Evolutionary conservation across 2,888 invertebrate species (phyloP), one percentile per base, ranked within the genome.

Genomic region (Polymixis flavicincta): DNA sequence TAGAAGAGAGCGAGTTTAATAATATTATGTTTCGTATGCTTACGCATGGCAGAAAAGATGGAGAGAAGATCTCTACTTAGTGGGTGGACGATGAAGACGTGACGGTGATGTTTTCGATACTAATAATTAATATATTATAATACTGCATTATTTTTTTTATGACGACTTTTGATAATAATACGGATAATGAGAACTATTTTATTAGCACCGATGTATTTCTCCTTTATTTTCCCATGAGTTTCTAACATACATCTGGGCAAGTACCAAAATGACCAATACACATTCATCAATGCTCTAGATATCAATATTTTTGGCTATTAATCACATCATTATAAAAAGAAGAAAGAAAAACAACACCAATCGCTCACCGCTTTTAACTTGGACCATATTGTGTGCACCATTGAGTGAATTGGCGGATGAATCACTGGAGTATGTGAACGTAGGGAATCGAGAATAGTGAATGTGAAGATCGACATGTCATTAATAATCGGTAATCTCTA

Each of bases 371-470:
- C 60, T 84, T 66, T 25, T 54, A 55, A 54, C 57, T 81, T 84
- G 48, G n/a, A 66, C 66, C 75, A 71, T 52, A 25, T 25, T 17
- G 32, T 79, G 71, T n/a, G 74, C 67, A 82, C 71, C 79, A 78
- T 82, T 74, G 48, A 72, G 61, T 80, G 65, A 85, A 85, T 81
- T 71, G 71, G 60, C 75, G 69, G 78, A 85, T 91, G 91, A 91
- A 88, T 90, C 91, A 90, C 79, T 78, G 76, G 76, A 88, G 69
- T 76, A 75, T 73, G 71, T 87, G 75, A 88, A 87, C 83, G 78
- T 71, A 61, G n/a, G 28, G 17, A 67, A 68, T 75, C 11, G 25
- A 71, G 48, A 71, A 72, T 37, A 50, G 74, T 80, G 74, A 84
- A 82, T 48, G 45, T 77, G 37, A 37, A 69, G 57, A 76, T 78